Percentiles rank a stretch among this genome's conserved stretches.
Conservation (phyloP, 2,888 invertebrate genomes). For the Aromia moschata region DNA sequence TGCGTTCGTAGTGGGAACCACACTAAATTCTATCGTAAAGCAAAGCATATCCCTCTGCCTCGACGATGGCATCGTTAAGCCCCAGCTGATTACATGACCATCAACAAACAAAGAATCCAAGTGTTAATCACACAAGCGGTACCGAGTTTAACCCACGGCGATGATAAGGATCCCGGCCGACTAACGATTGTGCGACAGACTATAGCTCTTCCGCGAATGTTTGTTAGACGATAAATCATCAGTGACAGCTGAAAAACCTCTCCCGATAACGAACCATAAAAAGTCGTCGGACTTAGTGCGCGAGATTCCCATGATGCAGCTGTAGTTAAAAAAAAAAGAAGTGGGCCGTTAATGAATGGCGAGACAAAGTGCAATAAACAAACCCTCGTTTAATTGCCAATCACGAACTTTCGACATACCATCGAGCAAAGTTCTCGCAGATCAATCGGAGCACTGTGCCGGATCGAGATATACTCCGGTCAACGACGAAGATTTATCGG, state of each 20-base stretch:
- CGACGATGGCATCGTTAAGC: too few relatives aligned
- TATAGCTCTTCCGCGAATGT: conserved; percentile 14
- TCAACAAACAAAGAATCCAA: too few relatives aligned
- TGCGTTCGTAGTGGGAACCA: too few relatives aligned
- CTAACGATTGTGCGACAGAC: not conserved
- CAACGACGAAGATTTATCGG: conserved; percentile 8
- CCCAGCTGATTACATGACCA: too few relatives aligned
- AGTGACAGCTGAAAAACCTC: conserved; percentile 11
- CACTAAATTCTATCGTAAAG: too few relatives aligned
- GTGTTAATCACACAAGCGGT: too few relatives aligned
- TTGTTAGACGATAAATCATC: conserved; percentile 4
- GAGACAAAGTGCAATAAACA: conserved; percentile 25
- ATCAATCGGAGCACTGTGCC: conserved; percentile 11
- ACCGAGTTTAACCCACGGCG: too few relatives aligned
- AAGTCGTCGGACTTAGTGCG: conserved; percentile 15
- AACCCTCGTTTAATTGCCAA: conserved; percentile 17
- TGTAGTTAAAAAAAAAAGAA: not conserved
- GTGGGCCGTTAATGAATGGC: conserved; percentile 3
- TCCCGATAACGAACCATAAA: conserved; percentile 6
- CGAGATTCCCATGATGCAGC: conserved; percentile 14
- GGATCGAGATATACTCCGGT: conserved; percentile 4
- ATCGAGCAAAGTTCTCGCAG: conserved; percentile 17
- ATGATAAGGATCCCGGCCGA: not conserved
- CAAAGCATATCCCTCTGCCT: too few relatives aligned
- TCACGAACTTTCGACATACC: conserved; percentile 4